These are phyloP conservation scores for Beris morrisii DNA, from an alignment of 2,888 invertebrate species.

Conservation along the genomic window DNA sequence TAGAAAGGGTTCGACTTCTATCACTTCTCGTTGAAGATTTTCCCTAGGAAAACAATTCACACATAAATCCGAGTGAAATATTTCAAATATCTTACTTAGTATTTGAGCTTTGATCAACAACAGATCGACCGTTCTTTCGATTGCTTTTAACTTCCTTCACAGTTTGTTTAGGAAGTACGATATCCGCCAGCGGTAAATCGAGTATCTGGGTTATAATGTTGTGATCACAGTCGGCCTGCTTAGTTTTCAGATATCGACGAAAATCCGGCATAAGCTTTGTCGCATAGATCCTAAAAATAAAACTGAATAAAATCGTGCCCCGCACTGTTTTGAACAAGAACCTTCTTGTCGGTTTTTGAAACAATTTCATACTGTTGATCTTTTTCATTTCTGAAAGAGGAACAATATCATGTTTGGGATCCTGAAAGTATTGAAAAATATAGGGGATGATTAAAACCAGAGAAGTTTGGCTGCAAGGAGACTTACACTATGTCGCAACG, in stretches of 20 bases:
- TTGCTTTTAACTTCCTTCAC: no score
- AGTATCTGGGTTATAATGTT: not conserved
- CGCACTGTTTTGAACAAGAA: not conserved
- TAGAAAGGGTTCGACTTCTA: no score
- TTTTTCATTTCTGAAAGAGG: slow-evolving; percentile 20
- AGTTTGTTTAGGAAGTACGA: no score
- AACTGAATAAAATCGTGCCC: not conserved
- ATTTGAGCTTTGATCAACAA: no score
- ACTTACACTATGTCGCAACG: slow-evolving; percentile 13
- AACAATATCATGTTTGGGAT: slow-evolving; percentile 8
- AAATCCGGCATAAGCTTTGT: not conserved
- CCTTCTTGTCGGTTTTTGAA: not conserved
- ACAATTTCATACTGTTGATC: slow-evolving; percentile 1
- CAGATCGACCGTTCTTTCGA: no score
- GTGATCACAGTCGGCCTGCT: not conserved
- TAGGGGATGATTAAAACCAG: not conserved
- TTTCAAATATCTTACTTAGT: no score
- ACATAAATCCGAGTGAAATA: no score
- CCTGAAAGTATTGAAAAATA: slow-evolving; percentile 4
- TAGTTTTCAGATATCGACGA: not conserved
- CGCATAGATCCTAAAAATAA: not conserved
- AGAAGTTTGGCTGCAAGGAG: not conserved
- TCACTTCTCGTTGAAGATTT: no score
- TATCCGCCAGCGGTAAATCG: no score
- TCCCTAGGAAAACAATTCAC: no score